Percentiles rank a stretch among this genome's conserved stretches.
phyloP scores from a whole-genome alignment of 2,113 vertebrate species.

The Phaethornis superciliosus region DNA sequence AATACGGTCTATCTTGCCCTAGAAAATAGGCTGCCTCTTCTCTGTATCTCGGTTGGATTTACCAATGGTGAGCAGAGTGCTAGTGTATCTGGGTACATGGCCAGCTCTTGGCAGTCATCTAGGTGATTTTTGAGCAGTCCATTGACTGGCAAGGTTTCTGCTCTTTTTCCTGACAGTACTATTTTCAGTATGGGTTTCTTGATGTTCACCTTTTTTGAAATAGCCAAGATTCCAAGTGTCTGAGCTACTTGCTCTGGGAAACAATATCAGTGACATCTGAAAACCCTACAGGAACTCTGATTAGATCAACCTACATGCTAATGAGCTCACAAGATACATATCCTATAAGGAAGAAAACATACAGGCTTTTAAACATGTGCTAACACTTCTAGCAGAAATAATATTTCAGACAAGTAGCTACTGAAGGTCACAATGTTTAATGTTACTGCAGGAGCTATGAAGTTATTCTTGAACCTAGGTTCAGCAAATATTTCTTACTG shows the following conservation, averaged over 20 bases:
- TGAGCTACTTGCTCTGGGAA: neutral
- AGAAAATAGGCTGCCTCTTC: neutral
- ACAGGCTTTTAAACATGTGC: neutral
- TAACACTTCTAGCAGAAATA: neutral
- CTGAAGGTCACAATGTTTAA: neutral
- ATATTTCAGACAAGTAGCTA: neutral
- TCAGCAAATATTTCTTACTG: constrained; percentile 4
- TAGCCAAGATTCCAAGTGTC: neutral
- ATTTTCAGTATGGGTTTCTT: neutral
- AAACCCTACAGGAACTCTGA: neutral
- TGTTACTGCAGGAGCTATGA: neutral
- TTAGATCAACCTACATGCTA: neutral
- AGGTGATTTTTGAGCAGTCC: neutral
- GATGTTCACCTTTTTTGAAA: neutral
- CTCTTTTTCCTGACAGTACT: neutral
- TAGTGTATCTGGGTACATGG: neutral
- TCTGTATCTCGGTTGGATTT: neutral
- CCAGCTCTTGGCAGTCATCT: neutral
- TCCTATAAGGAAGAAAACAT: neutral
- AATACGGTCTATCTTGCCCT: neutral
- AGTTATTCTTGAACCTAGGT: neutral
- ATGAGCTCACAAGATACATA: neutral
- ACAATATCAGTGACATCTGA: neutral
- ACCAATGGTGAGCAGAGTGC: neutral
- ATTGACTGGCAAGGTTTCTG: neutral